Evolutionary conservation across 2,113 vertebrate species (phyloP).

Genomic region (Phodopus roborovskii): DNA sequence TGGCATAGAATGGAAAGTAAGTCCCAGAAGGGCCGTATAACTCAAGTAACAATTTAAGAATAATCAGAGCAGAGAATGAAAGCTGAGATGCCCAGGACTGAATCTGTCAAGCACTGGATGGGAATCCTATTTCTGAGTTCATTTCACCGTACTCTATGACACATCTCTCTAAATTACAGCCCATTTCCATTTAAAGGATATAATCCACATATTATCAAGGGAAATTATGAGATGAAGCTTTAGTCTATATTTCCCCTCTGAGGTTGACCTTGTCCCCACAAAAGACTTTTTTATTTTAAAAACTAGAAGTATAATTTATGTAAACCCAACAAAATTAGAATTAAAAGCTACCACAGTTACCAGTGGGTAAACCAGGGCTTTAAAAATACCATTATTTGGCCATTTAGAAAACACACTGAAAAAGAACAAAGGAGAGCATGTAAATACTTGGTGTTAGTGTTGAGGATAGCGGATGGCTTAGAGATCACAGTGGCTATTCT

Average conservation of each 20-base stretch:
- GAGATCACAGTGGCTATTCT: not conserved
- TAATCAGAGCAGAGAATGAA: constrained; percentile 54
- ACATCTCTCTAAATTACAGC: constrained; percentile 67
- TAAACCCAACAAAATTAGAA: constrained; percentile 30
- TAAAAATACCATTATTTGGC: not conserved
- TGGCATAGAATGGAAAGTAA: constrained; percentile 64
- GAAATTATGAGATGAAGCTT: constrained; percentile 61
- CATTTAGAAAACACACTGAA: constrained; percentile 38
- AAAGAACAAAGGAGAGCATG: not conserved
- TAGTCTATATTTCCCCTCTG: not conserved
- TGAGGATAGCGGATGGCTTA: not conserved
- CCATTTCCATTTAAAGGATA: constrained; percentile 66
- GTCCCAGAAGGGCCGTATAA: constrained; percentile 65
- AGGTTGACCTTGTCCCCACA: constrained; percentile 40
- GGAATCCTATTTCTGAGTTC: constrained; percentile 63
- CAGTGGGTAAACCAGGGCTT: not conserved
- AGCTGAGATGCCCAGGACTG: constrained; percentile 61
- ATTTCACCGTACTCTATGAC: constrained; percentile 71
- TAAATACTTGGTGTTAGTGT: rapidly evolving
- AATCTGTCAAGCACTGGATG: constrained; percentile 46
- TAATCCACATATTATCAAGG: constrained; percentile 53
- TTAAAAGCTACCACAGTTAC: constrained; percentile 39
- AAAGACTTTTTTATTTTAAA: constrained; percentile 8
- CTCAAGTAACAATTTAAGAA: constrained; percentile 75
- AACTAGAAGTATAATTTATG: constrained; percentile 45